Evolutionary conservation across 2,113 vertebrate species (phyloP).

Genomic region (Athene cunicularia): DNA sequence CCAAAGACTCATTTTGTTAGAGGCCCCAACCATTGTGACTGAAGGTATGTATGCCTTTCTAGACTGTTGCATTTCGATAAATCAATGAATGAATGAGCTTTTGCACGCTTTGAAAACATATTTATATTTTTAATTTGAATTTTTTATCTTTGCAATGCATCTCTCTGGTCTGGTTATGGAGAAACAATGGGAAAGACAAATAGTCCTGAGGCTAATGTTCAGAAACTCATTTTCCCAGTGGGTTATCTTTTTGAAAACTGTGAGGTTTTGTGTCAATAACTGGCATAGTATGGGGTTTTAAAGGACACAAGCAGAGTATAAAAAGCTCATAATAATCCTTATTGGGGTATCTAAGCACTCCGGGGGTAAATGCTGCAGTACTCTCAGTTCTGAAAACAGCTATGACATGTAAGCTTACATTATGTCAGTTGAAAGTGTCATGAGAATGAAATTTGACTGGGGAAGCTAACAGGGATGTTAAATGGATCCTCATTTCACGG

Average conservation of each 20-base stretch:
- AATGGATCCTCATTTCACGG: not conserved
- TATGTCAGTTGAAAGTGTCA: not conserved
- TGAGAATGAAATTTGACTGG: not conserved
- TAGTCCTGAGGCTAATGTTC: not conserved
- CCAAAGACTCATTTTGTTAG: constrained; percentile 87
- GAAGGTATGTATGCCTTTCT: constrained; percentile 92
- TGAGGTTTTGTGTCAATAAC: not conserved
- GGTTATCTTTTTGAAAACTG: not conserved
- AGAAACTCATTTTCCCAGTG: not conserved
- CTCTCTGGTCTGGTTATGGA: not conserved
- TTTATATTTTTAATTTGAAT: not conserved
- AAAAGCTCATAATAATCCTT: not conserved
- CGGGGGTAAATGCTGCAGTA: not conserved
- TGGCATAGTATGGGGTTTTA: not conserved
- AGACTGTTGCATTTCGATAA: not conserved
- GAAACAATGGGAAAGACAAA: not conserved
- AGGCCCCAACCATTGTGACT: constrained; percentile 84
- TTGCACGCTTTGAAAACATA: not conserved
- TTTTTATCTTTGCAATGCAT: not conserved
- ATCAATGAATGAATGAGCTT: not conserved
- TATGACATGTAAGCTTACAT: not conserved
- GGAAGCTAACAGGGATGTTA: not conserved
- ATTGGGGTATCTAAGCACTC: not conserved
- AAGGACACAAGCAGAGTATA: not conserved
- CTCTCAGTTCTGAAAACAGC: not conserved